Evolutionary conservation across 2,888 invertebrate genomes (phyloP).

Genomic region (Hypercompe scribonia): DNA sequence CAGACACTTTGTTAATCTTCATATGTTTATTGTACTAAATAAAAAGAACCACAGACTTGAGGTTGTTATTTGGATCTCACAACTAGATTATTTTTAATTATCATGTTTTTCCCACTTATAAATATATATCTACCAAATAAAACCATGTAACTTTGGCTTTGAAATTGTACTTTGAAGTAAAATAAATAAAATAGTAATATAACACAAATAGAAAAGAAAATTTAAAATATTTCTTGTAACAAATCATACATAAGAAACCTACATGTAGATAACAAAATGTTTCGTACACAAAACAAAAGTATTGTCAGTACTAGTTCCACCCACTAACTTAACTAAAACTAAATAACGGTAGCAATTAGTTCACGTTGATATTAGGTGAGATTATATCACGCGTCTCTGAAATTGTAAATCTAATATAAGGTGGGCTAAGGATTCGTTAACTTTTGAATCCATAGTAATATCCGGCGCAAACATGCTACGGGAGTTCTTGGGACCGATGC

Average conservation of each 20-base stretch:
- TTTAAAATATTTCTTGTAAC: no score
- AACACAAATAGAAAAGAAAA: not conserved
- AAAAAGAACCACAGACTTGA: not conserved
- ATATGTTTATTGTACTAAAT: not conserved
- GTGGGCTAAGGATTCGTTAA: no score
- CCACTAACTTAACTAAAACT: not conserved
- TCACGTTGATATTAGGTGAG: not conserved
- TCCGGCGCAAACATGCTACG: no score
- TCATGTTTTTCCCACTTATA: not conserved
- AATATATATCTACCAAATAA: not conserved
- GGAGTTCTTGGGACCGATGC: no score
- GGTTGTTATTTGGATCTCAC: not conserved
- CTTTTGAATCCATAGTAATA: no score
- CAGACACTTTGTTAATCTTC: not conserved
- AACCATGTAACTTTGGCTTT: not conserved
- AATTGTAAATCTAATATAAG: not conserved
- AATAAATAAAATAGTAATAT: not conserved
- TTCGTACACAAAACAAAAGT: not conserved
- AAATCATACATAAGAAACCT: not conserved
- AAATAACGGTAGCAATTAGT: not conserved
- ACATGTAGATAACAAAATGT: not conserved
- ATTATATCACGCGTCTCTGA: not conserved
- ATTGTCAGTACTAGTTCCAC: not conserved
- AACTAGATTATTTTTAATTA: not conserved
- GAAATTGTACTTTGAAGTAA: not conserved